Evolutionary conservation across 2,113 vertebrate species (phyloP).

Genomic region (Thamnaconus septentrionalis): DNA sequence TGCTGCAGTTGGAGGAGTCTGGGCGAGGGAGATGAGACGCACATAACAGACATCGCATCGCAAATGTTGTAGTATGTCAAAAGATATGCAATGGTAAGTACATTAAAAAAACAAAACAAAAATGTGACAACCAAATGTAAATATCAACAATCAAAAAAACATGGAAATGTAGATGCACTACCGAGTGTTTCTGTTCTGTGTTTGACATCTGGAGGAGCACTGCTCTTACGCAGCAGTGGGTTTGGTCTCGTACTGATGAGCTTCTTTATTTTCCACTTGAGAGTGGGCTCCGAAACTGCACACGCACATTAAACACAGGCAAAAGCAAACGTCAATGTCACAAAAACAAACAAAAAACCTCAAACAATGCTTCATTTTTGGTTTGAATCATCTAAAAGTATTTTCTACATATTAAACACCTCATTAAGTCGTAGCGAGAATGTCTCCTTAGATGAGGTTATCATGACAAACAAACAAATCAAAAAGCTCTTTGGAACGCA

Average conservation of each 20-base stretch:
- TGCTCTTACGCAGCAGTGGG: conserved; percentile 88
- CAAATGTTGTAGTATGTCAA: not conserved
- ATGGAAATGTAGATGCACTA: conserved; percentile 51
- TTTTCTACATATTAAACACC: no score
- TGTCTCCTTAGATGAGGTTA: not conserved
- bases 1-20: conserved; percentile 93
- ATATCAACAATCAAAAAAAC: not conserved
- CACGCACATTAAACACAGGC: conserved; percentile 5
- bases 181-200: conserved; percentile 81
- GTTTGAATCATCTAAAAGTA: no score
- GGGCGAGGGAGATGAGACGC: conserved; percentile 20
- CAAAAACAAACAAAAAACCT: no score
- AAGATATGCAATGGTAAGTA: not conserved
- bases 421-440: no score
- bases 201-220: conserved; percentile 83
- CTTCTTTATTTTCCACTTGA: conserved; percentile 91
- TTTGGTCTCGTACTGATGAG: conserved; percentile 87
- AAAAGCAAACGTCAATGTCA: not conserved
- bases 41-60: not conserved
- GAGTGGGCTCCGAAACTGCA: conserved; percentile 91
- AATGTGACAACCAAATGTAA: not conserved
- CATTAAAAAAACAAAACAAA: not conserved
- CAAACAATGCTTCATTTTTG: no score
- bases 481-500: conserved; percentile 4
- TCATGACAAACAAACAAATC: no score